Evolutionary conservation across 2,113 vertebrate genomes (phyloP).

Genomic region (Muntiacus muntjak): DNA sequence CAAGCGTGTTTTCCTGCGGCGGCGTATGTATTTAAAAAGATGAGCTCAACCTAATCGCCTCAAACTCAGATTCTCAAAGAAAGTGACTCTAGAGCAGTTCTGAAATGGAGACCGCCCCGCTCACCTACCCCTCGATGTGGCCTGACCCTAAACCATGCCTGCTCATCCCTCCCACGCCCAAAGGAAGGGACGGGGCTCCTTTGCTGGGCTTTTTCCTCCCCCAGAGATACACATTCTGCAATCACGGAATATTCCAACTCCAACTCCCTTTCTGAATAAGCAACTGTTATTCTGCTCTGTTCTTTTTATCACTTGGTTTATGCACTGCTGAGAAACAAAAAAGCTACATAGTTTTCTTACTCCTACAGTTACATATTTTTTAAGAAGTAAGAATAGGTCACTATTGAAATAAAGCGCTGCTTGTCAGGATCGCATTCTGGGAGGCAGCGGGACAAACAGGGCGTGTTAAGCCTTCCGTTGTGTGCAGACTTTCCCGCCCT

Average conservation of each 20-base stretch:
- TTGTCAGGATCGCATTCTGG: background rate
- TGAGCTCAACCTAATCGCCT: background rate
- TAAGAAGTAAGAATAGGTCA: slow-evolving; percentile 45
- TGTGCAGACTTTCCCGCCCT: background rate
- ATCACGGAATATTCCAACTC: slow-evolving; percentile 18
- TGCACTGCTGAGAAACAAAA: background rate
- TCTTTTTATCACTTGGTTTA: background rate
- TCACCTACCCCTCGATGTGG: background rate
- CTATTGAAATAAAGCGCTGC: background rate
- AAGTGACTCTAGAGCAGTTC: background rate
- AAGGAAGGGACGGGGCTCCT: background rate
- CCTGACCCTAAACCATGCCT: background rate
- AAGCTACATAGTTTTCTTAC: slow-evolving; percentile 42
- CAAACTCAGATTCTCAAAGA: background rate
- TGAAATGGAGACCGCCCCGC: background rate
- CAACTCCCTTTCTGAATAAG: slow-evolving; percentile 51
- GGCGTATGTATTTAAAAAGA: background rate
- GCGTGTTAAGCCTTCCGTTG: background rate
- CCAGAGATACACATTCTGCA: background rate
- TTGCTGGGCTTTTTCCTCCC: background rate
- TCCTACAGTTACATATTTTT: slow-evolving; percentile 57
- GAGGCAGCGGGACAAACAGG: background rate
- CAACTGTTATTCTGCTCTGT: slow-evolving; percentile 11
- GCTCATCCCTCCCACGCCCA: accelerated
- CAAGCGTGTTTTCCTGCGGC: background rate